Conservation (phyloP, 2,797 vertebrate genomes). For the Lagocephalus sceleratus region DNA sequence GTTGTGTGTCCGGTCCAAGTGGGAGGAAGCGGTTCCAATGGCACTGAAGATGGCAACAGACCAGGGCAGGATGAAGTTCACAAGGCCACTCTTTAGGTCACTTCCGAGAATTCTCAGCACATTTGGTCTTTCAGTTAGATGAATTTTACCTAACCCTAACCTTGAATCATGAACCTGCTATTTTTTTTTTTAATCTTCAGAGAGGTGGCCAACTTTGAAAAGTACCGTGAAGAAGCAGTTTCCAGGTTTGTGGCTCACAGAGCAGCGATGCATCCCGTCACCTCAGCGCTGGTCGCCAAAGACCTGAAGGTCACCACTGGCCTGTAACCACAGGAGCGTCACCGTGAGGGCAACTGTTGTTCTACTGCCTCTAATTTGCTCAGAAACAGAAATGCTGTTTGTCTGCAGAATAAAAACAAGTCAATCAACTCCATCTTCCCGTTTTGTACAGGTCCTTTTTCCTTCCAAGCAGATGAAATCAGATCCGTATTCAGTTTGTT, state of each 20-base stretch:
- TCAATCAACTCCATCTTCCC: not conserved
- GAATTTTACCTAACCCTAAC: too few species aligned
- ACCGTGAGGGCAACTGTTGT: too few species aligned
- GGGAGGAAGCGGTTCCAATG: conserved; percentile 88
- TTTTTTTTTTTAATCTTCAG: conserved; percentile 61
- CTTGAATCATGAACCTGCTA: too few species aligned
- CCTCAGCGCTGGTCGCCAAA: conserved; percentile 84
- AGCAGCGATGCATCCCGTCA: conserved; percentile 85
- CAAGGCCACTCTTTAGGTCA: conserved; percentile 90
- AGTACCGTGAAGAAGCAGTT: conserved; percentile 78
- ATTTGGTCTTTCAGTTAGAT: too few species aligned
- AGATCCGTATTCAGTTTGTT: too few species aligned
- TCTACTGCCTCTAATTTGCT: too few species aligned
- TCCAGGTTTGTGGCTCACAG: conserved; percentile 75
- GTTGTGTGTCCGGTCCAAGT: conserved; percentile 85
- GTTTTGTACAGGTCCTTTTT: too few species aligned
- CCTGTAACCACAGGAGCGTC: conserved; percentile 8
- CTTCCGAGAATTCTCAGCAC: not conserved
- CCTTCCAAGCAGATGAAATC: too few species aligned
- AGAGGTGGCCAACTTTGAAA: conserved; percentile 86
- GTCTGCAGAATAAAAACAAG: too few species aligned
- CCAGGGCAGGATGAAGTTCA: conserved; percentile 96
- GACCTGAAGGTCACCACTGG: conserved; percentile 78
- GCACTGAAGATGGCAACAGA: conserved; percentile 93
- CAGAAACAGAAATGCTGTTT: too few species aligned